These are phyloP conservation scores for Bufo bufo DNA, from an alignment of 2,113 vertebrate genomes.

Conservation along the genomic window DNA sequence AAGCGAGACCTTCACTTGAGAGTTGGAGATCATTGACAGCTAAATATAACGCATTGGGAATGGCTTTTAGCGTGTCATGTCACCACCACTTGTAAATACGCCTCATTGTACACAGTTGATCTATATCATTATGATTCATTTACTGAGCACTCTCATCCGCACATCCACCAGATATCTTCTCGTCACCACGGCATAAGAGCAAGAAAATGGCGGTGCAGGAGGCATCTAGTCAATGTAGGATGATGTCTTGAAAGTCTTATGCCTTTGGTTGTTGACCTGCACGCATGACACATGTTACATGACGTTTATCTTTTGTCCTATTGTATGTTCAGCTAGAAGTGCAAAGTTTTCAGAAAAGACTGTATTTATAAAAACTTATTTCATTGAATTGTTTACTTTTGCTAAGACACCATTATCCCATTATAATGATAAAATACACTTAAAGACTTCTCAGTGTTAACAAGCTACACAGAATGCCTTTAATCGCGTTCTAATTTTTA, in stretches of 20 bases:
- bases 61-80: neutral
- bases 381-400: constrained; percentile 81
- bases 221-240: neutral
- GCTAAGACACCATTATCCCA: constrained; percentile 82
- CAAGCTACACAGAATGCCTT: constrained; percentile 82
- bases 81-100: neutral
- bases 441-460: constrained; percentile 82
- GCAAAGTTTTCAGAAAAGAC: constrained; percentile 35
- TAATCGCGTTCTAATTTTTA: constrained; percentile 87
- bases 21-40: neutral
- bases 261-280: neutral
- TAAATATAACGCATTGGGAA: neutral
- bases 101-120: neutral
- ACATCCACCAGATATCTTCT: neutral
- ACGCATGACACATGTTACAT: neutral
- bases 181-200: neutral
- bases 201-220: neutral
- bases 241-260: neutral
- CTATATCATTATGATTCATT: no score
- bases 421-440: constrained; percentile 84
- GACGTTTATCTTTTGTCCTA: constrained; percentile 2
- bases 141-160: neutral
- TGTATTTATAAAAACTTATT: constrained; percentile 63
- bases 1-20: neutral
- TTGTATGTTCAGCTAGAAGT: neutral